Evolutionary conservation across 2,888 invertebrate genomes (phyloP), one percentile per base, ranked within the genome.

Genomic region (Schizaphis graminum): DNA sequence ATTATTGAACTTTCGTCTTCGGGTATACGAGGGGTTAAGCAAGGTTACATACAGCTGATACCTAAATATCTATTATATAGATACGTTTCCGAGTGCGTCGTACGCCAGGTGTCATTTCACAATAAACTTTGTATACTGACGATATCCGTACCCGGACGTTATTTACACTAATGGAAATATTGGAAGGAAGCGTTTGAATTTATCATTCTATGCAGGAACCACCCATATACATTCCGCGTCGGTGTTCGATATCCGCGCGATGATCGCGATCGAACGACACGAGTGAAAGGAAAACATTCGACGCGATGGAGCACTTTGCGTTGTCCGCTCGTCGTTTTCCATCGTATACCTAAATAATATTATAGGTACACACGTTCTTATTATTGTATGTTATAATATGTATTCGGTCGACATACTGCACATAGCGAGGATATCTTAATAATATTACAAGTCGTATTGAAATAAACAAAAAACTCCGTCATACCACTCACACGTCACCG

Each of bases 131-230:
- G 77, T 35, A 7, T 35, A 57, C 26, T 16, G 85, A 49, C 57
- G 86, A 86, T 92, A 86, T 86, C 57, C 92, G 61, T 86, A 28
- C 92, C 44, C 91, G 26, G 86, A 35, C 44, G 41, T 53, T 84
- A 84, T 91, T 91, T 53, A 77, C 41, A 41, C 84, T 91, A 91
- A 84, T 91, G 84, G 53, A 91, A 84, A 41, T 77, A 77, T 41
- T 13, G 53, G 56, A 84, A 91, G 56, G 53, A 84, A 91, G 41
- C 35, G 26, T 41, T 53, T 26, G 26, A 56, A 84, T 84, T 91
- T 84, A 91, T 91, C 41, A 53, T 84, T 84, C 7, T 35, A 35
- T 21, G 5, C 35, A 77, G 67, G 35, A 35, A 77, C n/a, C 77
- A 35, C 35, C 77, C 35, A 35, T 57, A 57, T 53, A 53, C 67